Base-by-base conservation (phyloP, 2,797 vertebrate species). In the Malacoraja senta region DNA sequence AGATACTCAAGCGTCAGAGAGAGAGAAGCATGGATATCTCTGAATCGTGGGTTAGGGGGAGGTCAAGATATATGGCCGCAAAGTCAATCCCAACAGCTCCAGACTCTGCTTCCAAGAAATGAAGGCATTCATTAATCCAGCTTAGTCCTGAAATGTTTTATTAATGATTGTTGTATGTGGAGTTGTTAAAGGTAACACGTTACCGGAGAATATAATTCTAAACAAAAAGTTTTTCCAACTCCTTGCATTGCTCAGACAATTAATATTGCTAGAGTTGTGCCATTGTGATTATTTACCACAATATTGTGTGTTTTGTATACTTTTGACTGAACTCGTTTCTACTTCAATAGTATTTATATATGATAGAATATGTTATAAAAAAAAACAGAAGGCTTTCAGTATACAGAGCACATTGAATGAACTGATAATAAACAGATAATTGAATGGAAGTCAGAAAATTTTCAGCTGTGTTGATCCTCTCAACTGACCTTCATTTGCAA, bases 401-500 rank as follows among this genome's bases (percentile, higher is more conserved):
- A 38, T 91, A n/a, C 63, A 35, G 86, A 0, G 32, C 86, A 91
- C 71, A 91, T 91, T 91, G 63, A 91, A 91, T 91, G 86, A 91
- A 91, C 68, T n/a, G 86, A 71, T 91, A 91, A 68, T 91, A 65
- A 91, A 91, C 68, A 91, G 65, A 71, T 91, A 91, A 35, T 91
- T 91, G 24, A n/a, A 68, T 68, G 24, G 61, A 38, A 32, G 38
- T 32, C 86, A 35, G 86, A 65, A 65, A 38, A 71, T 71, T 91
- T 65, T 91, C 81, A 84, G 24, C 53, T 84, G 81, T 71, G 68
- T 35, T 71, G 86, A 71, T 91, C 61, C 65, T 38, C 53, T 84
- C 81, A 84, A 4, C 3, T 4, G 26, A 53, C 29, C 81, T 91
- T 65, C 58, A 21, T 74, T 74, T 19, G 71, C 71, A 19, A 24